phyloP scores from a whole-genome alignment of 1,140 invertebrate species.

The Gonioctena quinquepunctata region DNA sequence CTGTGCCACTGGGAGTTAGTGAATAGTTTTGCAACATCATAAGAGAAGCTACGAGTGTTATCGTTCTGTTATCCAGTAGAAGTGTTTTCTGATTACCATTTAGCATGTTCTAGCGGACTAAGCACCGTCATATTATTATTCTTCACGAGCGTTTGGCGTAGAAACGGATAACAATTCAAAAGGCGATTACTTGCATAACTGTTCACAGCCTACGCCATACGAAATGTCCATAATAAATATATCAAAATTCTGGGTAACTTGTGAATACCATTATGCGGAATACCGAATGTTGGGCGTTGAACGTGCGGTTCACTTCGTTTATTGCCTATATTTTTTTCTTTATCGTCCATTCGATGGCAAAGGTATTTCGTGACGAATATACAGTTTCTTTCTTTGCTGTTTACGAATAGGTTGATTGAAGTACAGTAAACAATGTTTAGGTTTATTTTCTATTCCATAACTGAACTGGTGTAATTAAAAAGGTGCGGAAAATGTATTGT shows the following conservation, averaged over 20 bases:
- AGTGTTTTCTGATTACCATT: not conserved
- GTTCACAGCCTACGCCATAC: not conserved
- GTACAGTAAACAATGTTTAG: too few species aligned
- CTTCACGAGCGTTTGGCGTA: not conserved
- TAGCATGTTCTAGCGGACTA: not conserved
- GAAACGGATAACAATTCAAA: not conserved
- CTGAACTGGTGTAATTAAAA: too few species aligned
- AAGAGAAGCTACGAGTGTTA: too few species aligned
- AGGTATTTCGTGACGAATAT: not conserved
- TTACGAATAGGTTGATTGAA: not conserved
- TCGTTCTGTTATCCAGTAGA: too few species aligned
- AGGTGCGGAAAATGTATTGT: too few species aligned
- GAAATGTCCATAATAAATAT: not conserved
- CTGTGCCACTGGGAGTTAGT: too few species aligned
- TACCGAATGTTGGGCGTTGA: not conserved
- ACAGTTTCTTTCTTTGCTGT: not conserved
- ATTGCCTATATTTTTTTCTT: not conserved
- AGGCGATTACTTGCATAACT: not conserved
- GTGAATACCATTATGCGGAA: not conserved
- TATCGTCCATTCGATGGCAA: not conserved
- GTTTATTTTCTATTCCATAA: too few species aligned
- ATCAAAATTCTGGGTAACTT: not conserved
- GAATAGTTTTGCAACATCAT: too few species aligned
- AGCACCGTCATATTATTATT: not conserved
- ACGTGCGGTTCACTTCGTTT: not conserved